These are phyloP conservation scores for Microtus montanus DNA, from an alignment of 2,113 vertebrate species.

Conservation along the genomic window DNA sequence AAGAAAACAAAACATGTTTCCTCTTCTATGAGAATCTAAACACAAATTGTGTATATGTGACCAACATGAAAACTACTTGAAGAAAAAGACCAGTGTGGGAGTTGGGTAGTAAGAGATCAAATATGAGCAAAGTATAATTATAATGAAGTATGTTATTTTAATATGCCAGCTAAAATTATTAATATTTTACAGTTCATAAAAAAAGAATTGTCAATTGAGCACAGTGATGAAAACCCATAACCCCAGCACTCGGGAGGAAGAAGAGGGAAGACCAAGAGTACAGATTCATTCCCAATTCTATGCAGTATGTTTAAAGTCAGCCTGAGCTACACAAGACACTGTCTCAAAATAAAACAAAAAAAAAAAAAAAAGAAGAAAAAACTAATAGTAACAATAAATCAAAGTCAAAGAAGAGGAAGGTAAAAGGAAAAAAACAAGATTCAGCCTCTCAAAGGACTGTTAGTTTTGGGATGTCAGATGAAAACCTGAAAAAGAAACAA, in stretches of 20 bases:
- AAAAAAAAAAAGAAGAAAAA: neutral
- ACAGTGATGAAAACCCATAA: neutral
- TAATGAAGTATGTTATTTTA: neutral
- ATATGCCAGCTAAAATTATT: neutral
- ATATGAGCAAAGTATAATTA: neutral
- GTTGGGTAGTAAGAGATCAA: neutral
- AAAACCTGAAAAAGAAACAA: neutral
- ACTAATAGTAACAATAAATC: neutral
- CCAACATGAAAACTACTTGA: neutral
- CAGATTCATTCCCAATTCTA: neutral
- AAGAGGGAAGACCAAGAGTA: neutral
- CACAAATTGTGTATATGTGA: neutral
- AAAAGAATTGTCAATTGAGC: neutral
- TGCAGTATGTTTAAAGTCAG: neutral
- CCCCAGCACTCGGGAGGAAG: neutral
- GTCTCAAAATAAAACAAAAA: neutral
- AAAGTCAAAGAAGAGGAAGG: neutral
- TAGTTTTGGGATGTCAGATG: neutral
- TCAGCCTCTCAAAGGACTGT: neutral
- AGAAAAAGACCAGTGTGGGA: neutral
- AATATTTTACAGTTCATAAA: neutral
- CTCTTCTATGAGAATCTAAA: neutral
- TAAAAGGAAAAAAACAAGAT: no score
- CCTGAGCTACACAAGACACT: neutral
- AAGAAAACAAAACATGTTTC: neutral